These are phyloP conservation scores for Desmodus rotundus DNA, from an alignment of 2,113 vertebrate species.

Conservation along the genomic window DNA sequence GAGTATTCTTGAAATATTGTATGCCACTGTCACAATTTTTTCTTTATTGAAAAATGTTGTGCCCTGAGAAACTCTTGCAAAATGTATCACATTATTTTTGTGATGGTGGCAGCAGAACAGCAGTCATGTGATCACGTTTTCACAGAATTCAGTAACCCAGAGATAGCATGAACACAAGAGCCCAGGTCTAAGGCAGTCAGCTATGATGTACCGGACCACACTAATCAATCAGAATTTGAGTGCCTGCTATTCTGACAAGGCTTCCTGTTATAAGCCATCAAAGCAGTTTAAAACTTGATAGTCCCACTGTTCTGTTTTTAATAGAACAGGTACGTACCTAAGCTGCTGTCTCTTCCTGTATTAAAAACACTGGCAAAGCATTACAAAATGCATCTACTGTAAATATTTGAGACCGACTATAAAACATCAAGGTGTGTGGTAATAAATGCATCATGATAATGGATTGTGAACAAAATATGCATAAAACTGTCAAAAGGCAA, in stretches of 20 bases:
- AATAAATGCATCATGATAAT: slow-evolving; percentile 26
- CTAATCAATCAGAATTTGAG: slow-evolving; percentile 47
- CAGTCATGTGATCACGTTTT: background rate
- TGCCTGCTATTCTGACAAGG: slow-evolving; percentile 49
- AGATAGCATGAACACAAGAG: background rate
- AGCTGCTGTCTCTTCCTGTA: slow-evolving; percentile 29
- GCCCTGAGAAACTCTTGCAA: background rate
- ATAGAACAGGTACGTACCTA: slow-evolving; percentile 1
- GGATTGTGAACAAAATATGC: slow-evolving; percentile 10
- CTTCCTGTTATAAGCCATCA: slow-evolving; percentile 54
- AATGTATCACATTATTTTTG: background rate
- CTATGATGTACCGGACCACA: background rate
- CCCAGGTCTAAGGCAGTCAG: background rate
- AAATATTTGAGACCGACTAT: background rate
- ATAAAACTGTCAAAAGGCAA: slow-evolving; percentile 10
- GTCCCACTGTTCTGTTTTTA: slow-evolving; percentile 27
- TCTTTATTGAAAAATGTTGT: slow-evolving; percentile 1
- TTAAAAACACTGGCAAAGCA: slow-evolving; percentile 55
- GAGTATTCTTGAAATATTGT: background rate
- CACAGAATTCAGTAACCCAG: slow-evolving; percentile 24
- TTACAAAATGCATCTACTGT: slow-evolving; percentile 23
- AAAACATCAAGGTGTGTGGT: background rate
- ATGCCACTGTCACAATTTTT: background rate
- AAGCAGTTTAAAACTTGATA: slow-evolving; percentile 53
- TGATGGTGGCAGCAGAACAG: background rate